Conservation (phyloP, 2,888 invertebrate genomes). For the Hydroisotoma schaefferi region DNA sequence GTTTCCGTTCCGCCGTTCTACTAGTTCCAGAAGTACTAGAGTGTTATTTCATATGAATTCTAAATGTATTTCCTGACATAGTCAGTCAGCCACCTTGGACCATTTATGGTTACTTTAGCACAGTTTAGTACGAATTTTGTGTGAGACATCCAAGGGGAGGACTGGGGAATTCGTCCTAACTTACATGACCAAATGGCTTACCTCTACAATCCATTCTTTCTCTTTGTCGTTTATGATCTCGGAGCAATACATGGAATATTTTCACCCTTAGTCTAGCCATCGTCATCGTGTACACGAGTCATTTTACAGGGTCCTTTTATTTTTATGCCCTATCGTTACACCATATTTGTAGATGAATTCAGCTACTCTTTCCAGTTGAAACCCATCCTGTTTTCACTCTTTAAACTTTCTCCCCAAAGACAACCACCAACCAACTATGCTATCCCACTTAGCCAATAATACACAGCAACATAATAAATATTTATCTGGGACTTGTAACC, state of each 20-base stretch:
- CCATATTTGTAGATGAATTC: too few species aligned
- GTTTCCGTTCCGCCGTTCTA: neutral
- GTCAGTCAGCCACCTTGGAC: constrained; percentile 23
- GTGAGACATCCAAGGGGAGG: constrained; percentile 6
- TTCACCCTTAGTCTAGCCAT: neutral
- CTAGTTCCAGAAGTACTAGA: too few species aligned
- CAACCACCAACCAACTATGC: too few species aligned
- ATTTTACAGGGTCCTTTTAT: constrained; percentile 3
- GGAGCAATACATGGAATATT: constrained; percentile 5
- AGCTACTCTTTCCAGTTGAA: too few species aligned
- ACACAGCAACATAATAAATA: too few species aligned
- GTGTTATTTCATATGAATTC: constrained; percentile 9
- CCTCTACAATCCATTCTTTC: constrained; percentile 11
- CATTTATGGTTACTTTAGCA: constrained; percentile 30
- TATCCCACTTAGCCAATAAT: too few species aligned
- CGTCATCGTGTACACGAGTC: neutral
- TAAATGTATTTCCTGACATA: constrained; percentile 11
- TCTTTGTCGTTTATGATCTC: neutral
- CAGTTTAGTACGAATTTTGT: constrained; percentile 21
- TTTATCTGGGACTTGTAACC: too few species aligned
- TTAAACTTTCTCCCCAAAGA: too few species aligned
- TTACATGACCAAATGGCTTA: constrained; percentile 19
- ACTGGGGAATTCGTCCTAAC: constrained; percentile 14
- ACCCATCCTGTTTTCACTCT: too few species aligned
- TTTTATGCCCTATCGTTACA: constrained; percentile 10